Percentiles rank a stretch among this genome's conserved stretches.
These are phyloP conservation scores for Tamias sibiricus DNA, from an alignment of 2,113 vertebrate species.

Conservation along the genomic window DNA sequence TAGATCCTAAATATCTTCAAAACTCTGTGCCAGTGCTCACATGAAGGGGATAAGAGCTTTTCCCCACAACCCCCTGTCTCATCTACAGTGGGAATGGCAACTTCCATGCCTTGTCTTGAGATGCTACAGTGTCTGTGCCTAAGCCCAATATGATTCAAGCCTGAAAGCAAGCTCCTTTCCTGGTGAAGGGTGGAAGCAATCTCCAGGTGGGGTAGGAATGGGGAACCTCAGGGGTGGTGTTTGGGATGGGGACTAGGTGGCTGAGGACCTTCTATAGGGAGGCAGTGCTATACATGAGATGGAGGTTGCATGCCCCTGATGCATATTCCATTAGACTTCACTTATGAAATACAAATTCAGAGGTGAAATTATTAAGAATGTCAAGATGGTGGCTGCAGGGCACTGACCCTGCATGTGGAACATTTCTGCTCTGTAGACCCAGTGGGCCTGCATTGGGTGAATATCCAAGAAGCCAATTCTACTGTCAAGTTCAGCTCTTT, in stretches of 20 bases:
- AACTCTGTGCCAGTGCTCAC: background rate
- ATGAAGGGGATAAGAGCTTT: background rate
- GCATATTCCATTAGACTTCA: background rate
- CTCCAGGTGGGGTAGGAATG: accelerated
- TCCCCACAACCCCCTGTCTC: background rate
- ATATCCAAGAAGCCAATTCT: background rate
- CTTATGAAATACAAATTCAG: background rate
- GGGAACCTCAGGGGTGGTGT: background rate
- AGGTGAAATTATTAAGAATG: background rate
- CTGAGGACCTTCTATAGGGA: background rate
- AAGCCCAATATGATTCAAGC: background rate
- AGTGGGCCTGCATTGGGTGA: background rate
- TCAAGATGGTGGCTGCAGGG: background rate
- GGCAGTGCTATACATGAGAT: background rate
- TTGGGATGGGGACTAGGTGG: background rate
- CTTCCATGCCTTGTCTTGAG: background rate
- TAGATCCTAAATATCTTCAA: background rate
- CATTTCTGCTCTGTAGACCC: background rate
- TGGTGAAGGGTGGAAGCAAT: background rate
- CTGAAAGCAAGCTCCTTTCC: background rate
- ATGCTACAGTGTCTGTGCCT: background rate
- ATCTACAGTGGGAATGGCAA: background rate
- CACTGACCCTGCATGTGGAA: background rate
- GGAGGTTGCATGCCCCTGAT: background rate
- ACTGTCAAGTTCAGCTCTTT: background rate